Conservation (phyloP, 1,140 invertebrate species). For the Aphaenogaster ashmeadi region DNA sequence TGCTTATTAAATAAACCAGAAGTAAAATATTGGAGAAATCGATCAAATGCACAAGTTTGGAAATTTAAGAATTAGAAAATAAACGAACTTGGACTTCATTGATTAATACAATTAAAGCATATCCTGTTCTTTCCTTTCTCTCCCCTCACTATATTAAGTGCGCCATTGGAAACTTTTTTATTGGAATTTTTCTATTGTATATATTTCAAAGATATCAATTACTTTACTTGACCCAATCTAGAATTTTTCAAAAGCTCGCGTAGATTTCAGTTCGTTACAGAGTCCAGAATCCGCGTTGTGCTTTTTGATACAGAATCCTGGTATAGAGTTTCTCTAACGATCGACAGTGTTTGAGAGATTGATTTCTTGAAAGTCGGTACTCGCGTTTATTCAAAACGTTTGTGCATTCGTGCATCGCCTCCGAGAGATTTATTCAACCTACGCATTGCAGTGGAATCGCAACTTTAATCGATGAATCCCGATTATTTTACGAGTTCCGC, state of each 20-base stretch:
- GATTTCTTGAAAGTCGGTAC: background rate
- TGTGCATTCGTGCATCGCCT: background rate
- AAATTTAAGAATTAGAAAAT: background rate
- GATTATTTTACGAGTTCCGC: background rate
- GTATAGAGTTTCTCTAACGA: slow-evolving; percentile 20
- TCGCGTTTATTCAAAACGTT: slow-evolving; percentile 20
- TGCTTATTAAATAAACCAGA: background rate
- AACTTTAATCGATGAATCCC: slow-evolving; percentile 8
- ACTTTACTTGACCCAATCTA: background rate
- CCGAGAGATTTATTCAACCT: background rate
- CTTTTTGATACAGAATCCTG: slow-evolving; percentile 4
- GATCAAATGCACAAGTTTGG: background rate
- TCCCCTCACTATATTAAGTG: background rate
- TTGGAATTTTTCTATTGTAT: background rate
- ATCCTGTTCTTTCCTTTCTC: background rate
- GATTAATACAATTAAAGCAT: background rate
- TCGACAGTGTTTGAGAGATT: background rate
- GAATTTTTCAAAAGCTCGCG: background rate
- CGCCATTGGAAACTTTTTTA: background rate
- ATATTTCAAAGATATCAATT: background rate
- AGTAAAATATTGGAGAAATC: background rate
- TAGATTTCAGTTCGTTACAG: slow-evolving; percentile 11
- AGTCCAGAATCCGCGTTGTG: background rate
- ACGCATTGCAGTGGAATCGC: background rate
- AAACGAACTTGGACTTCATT: background rate